Percentiles rank a stretch among this genome's conserved stretches.
These are phyloP conservation scores for Erythrocercus mccallii DNA, from an alignment of 2,113 vertebrate genomes.

Conservation along the genomic window DNA sequence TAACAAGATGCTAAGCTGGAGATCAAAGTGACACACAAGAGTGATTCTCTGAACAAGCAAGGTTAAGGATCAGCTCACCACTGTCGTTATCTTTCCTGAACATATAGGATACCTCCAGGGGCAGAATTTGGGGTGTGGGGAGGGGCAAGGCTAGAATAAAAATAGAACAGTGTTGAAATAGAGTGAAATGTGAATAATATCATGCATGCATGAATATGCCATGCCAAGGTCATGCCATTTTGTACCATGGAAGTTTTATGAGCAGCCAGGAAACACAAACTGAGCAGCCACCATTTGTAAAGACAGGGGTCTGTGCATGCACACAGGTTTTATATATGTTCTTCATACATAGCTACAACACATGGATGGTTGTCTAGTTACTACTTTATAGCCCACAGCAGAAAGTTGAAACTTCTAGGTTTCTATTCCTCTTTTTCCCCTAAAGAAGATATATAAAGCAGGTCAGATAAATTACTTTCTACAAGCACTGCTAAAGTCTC, in stretches of 20 bases:
- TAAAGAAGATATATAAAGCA: not conserved
- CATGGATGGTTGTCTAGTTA: not conserved
- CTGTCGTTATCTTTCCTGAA: not conserved
- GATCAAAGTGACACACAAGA: not conserved
- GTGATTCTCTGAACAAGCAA: not conserved
- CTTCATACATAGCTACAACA: not conserved
- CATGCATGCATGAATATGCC: not conserved
- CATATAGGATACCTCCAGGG: not conserved
- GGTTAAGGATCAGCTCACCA: not conserved
- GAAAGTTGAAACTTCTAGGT: not conserved
- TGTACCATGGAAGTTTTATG: not conserved
- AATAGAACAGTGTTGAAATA: not conserved
- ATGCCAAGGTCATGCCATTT: not conserved
- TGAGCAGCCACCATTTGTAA: not conserved
- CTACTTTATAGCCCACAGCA: not conserved
- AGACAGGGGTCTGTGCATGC: not conserved
- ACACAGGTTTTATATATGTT: not conserved
- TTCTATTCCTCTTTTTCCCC: not conserved
- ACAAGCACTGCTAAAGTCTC: not conserved
- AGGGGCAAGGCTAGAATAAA: not conserved
- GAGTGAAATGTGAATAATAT: not conserved
- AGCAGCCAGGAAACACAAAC: not conserved
- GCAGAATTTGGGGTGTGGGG: not conserved
- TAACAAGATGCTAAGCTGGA: not conserved
- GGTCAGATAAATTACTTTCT: not conserved